Percentiles rank a stretch among this genome's conserved stretches.
Conservation (phyloP, 2,113 vertebrate genomes). For the Vanacampus margaritifer region DNA sequence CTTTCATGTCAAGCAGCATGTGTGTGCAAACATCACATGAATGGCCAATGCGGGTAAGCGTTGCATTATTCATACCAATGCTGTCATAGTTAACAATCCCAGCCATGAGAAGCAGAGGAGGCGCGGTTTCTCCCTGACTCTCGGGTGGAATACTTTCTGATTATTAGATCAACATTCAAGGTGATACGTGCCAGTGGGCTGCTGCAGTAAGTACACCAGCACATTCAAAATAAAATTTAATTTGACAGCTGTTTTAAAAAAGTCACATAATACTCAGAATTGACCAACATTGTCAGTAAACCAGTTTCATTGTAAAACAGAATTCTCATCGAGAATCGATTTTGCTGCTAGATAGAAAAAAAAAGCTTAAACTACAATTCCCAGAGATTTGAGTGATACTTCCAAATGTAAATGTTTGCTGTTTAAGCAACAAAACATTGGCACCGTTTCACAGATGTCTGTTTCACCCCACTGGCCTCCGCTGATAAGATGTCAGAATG, state of each 20-base stretch:
- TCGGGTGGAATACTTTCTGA: constrained; percentile 25
- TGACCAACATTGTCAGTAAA: background rate
- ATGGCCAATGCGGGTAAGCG: constrained; percentile 10
- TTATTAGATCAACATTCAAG: background rate
- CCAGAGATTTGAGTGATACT: background rate
- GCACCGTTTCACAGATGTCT: background rate
- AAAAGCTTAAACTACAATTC: background rate
- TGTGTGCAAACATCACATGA: constrained; percentile 9
- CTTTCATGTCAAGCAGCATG: constrained; percentile 31
- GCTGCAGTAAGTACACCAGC: background rate
- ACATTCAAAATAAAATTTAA: background rate
- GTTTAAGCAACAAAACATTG: background rate
- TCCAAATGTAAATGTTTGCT: background rate
- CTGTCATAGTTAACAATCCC: constrained; percentile 40
- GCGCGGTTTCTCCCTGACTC: constrained; percentile 15
- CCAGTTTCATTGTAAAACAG: background rate
- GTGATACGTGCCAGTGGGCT: background rate
- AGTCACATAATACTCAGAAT: background rate
- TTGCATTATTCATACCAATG: constrained; percentile 52
- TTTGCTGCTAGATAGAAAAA: background rate
- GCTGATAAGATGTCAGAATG: constrained; percentile 8
- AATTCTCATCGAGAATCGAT: background rate
- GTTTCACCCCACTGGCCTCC: constrained; percentile 1
- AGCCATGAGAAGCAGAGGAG: constrained; percentile 11
- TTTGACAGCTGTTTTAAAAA: background rate